Evolutionary conservation across 2,888 invertebrate species (phyloP), one percentile per base, ranked within the genome.

Genomic region (Terebella lapidaria): DNA sequence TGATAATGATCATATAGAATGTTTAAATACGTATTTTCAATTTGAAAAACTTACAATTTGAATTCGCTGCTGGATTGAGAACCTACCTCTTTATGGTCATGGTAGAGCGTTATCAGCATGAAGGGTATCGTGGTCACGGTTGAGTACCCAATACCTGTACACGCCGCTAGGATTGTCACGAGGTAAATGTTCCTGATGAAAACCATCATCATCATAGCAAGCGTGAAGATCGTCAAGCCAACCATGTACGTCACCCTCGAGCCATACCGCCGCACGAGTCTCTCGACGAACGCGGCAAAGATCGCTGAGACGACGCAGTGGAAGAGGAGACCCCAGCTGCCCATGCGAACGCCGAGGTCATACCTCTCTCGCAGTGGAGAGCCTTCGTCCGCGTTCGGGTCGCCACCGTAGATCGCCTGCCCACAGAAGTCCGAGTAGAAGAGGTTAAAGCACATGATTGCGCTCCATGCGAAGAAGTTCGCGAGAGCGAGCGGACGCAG

Each of bases 41-140:
- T n/a, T n/a, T n/a, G n/a, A n/a, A n/a, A n/a, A n/a, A n/a, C n/a
- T n/a, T n/a, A n/a, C n/a, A n/a, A n/a, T n/a, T n/a, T n/a, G n/a
- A n/a, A n/a, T n/a, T n/a, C n/a, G n/a, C n/a, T n/a, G n/a, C n/a
- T n/a, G 42, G n/a, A 35, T 35, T 35, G 42, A n/a, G 22, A 20
- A 49, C 85, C 86, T 83, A 94, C 95, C 84, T 88, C 89, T 74
- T 91, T 90, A 64, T 88, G 88, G 22, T 91, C 88, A 77, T 96
- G 95, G 79, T 96, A 96, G 77, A 92, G 91, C n/a, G 95, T 94
- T 45, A 96, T 88, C 57, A 96, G 84, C 56, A 95, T 84, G 76
- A 94, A 96, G 0, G 96, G 96, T 90, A 96, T 92, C 27, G 95
- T 96, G 80, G 95, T 95, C 45, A 96, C 84, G 0, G 95, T 95